Evolutionary conservation across 2,797 vertebrate genomes (phyloP).

Genomic region (Danio kyathit): DNA sequence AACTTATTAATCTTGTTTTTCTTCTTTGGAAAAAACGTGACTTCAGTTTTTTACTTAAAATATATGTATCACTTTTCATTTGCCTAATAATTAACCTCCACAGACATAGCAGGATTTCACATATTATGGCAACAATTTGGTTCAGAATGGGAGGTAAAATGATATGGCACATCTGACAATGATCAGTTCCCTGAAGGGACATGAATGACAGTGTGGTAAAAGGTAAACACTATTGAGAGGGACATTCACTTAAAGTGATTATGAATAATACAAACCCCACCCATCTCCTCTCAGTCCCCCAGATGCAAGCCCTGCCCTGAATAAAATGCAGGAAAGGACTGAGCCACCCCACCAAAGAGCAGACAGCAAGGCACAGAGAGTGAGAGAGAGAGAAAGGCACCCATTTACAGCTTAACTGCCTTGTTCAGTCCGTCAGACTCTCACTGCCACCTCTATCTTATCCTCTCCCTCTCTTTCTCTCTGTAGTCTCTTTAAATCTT

Average conservation of each 20-base stretch:
- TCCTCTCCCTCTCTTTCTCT: conserved; percentile 49
- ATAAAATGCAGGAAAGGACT: conserved; percentile 77
- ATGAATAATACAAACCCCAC: conserved; percentile 78
- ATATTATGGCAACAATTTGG: conserved; percentile 5
- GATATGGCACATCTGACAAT: neutral
- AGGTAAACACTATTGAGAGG: conserved; percentile 44
- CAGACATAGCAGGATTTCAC: neutral
- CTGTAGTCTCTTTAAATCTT: conserved; percentile 40
- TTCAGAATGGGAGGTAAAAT: neutral
- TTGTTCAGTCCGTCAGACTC: conserved; percentile 72
- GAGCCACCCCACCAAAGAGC: conserved; percentile 70
- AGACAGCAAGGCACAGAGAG: conserved; percentile 68
- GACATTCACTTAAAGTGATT: conserved; percentile 70
- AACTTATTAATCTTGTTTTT: neutral
- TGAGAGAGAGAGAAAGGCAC: conserved; percentile 69
- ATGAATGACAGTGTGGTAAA: conserved; percentile 10
- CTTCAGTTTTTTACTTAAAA: conserved; percentile 3
- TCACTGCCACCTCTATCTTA: conserved; percentile 46
- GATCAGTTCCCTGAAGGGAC: conserved; percentile 10
- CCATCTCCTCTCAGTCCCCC: conserved; percentile 69
- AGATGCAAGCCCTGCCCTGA: conserved; percentile 79
- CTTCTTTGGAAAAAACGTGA: too few relatives aligned
- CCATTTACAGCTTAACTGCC: conserved; percentile 75
- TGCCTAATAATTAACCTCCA: conserved; percentile 17
- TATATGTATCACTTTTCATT: conserved; percentile 7